Percentiles rank a stretch among this genome's conserved stretches.
These are phyloP conservation scores for Conus ventricosus DNA, from an alignment of 1,140 invertebrate species.

Conservation along the genomic window DNA sequence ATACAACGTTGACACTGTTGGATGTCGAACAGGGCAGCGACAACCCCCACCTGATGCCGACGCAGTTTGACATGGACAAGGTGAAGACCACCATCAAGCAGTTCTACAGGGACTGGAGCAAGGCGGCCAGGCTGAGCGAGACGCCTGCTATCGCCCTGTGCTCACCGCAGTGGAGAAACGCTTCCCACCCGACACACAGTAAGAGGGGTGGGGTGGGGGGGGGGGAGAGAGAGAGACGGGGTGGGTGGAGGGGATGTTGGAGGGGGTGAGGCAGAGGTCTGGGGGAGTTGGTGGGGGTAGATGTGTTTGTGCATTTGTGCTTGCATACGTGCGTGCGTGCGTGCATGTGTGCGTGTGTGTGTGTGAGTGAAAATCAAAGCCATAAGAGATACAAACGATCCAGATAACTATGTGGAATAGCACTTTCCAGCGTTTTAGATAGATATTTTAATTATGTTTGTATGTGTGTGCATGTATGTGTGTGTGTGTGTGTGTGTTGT, in stretches of 20 bases:
- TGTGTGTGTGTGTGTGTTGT: too few species aligned
- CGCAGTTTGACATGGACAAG: slow-evolving; percentile 83
- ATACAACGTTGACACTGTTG: too few species aligned
- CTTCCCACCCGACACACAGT: slow-evolving; percentile 78
- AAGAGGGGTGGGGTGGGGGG: neutral
- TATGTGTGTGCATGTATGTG: too few species aligned
- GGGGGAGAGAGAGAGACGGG: neutral
- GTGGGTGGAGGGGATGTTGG: neutral
- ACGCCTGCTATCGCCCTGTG: slow-evolving; percentile 93
- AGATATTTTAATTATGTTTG: too few species aligned
- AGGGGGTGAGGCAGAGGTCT: neutral
- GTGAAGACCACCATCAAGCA: slow-evolving; percentile 96
- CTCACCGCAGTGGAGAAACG: slow-evolving; percentile 86
- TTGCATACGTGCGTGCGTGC: too few species aligned
- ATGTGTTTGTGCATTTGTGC: too few species aligned
- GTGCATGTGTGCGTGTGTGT: too few species aligned
- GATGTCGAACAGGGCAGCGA: slow-evolving; percentile 9
- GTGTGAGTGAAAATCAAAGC: too few species aligned
- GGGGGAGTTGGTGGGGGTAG: neutral
- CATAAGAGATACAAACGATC: too few species aligned
- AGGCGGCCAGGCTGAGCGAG: slow-evolving; percentile 85
- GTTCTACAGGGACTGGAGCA: slow-evolving; percentile 96
- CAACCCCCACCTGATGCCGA: slow-evolving; percentile 42
- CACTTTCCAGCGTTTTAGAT: too few species aligned
- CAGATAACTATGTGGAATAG: too few species aligned